A percentile compares a stretch with the other conserved stretches of the same genome.
These are phyloP conservation scores for Phenacoccus solenopsis DNA, from an alignment of 1,140 invertebrate genomes.

Conservation along the genomic window DNA sequence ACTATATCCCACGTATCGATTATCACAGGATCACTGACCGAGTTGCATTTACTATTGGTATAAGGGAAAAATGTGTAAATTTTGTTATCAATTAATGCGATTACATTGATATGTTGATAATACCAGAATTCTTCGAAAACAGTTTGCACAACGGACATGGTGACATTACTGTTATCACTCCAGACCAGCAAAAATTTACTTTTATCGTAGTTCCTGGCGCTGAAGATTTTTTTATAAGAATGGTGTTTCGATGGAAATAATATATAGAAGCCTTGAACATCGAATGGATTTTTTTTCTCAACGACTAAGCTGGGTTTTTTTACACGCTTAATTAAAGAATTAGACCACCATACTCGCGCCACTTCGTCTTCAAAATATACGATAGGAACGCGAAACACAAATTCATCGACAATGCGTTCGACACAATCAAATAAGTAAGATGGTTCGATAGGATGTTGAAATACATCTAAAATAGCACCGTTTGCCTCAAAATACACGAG, in stretches of 20 bases:
- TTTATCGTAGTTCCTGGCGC: background rate
- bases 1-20: background rate
- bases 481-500: background rate
- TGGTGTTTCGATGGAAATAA: background rate
- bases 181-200: background rate
- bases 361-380: background rate
- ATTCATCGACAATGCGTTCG: background rate
- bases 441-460: background rate
- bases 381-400: background rate
- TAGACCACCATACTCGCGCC: background rate
- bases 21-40: background rate
- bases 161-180: background rate
- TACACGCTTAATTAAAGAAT: background rate
- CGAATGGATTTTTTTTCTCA: background rate
- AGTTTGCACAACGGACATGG: background rate
- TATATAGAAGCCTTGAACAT: background rate
- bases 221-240: background rate
- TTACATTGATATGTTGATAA: background rate
- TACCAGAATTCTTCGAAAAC: constrained; percentile 10
- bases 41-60: background rate
- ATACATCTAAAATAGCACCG: background rate
- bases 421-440: background rate
- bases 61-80: background rate
- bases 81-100: background rate
- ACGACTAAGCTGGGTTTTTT: background rate